Base-by-base conservation (phyloP, 2,888 invertebrate genomes). In the Mimumesa dahlbomi region DNA sequence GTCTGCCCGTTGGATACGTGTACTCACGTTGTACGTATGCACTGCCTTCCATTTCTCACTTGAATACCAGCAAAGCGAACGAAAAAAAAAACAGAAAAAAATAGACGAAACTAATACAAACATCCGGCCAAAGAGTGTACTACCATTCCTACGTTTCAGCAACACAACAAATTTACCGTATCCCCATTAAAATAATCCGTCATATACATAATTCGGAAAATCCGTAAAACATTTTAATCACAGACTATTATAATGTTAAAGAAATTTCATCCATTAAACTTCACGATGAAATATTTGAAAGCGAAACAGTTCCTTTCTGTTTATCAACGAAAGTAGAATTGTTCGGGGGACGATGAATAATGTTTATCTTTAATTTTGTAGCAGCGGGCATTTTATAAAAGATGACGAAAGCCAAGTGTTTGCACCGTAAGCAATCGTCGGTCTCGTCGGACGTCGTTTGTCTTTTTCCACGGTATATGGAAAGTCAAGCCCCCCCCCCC, bases 21-120 rank as follows among this genome's bases (percentile, higher is more conserved):
- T 31, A 21, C 36, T 16, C 7, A 31, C 22, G n/a, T 13, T 29
- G n/a, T 31, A 25, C 56, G 50, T 48, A 42, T 22, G 52, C 40
- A 13, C 18, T 18, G 43, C 29, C 61, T 45, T 64, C 40, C 74
- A 77, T 74, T 74, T 77, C 62, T 66, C 71, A 36, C 45, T 46
- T 56, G 68, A 77, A 61, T 74, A 65, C 63, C 61, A 11, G 14
- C 25, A 40, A 59, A 58, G 42, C 49, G 50, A 54, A 57, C 19
- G n/a, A n/a, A n/a, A n/a, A n/a, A n/a, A n/a, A n/a, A n/a, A n/a
- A n/a, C n/a, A n/a, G n/a, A n/a, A n/a, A n/a, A n/a, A n/a, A n/a
- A n/a, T n/a, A n/a, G n/a, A n/a, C n/a, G n/a, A n/a, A n/a, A n/a
- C n/a, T n/a, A n/a, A n/a, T n/a, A n/a, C n/a, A n/a, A n/a, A n/a